Conservation (phyloP, 2,888 invertebrate species). For the Tricholauxania praeusta region DNA sequence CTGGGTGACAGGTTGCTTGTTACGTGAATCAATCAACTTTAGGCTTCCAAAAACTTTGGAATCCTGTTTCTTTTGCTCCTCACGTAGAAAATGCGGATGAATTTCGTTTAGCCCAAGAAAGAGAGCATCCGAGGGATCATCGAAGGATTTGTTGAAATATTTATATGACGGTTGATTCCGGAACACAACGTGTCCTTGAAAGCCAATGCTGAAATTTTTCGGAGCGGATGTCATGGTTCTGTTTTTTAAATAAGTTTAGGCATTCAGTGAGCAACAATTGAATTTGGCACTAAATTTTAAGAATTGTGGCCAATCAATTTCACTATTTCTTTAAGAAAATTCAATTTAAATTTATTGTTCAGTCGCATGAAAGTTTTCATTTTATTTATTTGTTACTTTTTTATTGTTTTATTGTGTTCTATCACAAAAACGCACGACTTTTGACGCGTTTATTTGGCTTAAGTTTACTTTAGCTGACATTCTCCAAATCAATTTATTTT, state of each 20-base stretch:
- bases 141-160: constrained; percentile 58
- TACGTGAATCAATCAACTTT: constrained; percentile 57
- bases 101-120: constrained; percentile 57
- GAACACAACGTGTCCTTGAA: constrained; percentile 47
- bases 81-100: constrained; percentile 48
- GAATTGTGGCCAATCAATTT: too few relatives aligned
- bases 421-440: too few relatives aligned
- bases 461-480: too few relatives aligned
- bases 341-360: too few relatives aligned
- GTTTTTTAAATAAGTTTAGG: too few relatives aligned
- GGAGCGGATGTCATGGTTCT: background rate
- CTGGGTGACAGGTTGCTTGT: constrained; percentile 39
- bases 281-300: background rate
- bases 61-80: constrained; percentile 27
- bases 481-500: too few relatives aligned
- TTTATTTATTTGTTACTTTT: too few relatives aligned
- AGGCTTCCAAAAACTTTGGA: constrained; percentile 2
- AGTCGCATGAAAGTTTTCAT: too few relatives aligned
- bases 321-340: too few relatives aligned
- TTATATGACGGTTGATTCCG: constrained; percentile 56
- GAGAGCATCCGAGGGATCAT: constrained; percentile 52
- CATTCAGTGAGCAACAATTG: background rate
- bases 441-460: too few relatives aligned
- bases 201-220: background rate
- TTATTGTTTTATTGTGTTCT: too few relatives aligned